A percentile compares a stretch with the other conserved stretches of the same genome.
Conservation (phyloP, 1,140 invertebrate genomes). For the Anagrus nilaparvatae region DNA sequence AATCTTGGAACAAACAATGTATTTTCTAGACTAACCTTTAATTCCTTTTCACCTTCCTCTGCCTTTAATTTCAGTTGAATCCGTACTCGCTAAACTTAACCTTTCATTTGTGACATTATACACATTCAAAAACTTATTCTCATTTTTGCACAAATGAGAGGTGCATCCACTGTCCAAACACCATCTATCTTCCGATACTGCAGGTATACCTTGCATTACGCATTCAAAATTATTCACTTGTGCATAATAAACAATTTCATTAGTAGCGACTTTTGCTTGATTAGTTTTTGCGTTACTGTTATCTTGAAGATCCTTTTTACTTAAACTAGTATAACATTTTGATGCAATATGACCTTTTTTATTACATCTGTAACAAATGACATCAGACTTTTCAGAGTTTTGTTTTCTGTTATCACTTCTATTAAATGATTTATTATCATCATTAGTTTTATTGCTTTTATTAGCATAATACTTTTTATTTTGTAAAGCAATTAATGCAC, state of each 20-base stretch:
- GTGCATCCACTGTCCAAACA: conserved; percentile 12
- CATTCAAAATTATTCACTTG: too few relatives aligned
- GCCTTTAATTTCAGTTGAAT: neutral
- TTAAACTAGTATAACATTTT: neutral
- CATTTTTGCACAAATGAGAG: conserved; percentile 10
- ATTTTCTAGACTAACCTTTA: conserved; percentile 11
- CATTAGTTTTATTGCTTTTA: too few relatives aligned
- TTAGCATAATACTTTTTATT: too few relatives aligned
- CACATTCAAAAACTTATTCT: conserved; percentile 1
- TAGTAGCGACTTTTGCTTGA: too few relatives aligned
- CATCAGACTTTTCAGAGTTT: neutral
- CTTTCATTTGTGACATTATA: neutral
- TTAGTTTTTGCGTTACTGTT: too few relatives aligned
- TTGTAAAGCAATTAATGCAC: too few relatives aligned
- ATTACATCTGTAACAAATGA: neutral
- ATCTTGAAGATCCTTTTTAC: too few relatives aligned
- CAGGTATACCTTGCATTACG: too few relatives aligned
- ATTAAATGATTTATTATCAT: neutral
- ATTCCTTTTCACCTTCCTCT: conserved; percentile 1
- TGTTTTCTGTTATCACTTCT: neutral
- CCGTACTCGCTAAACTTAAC: conserved; percentile 7
- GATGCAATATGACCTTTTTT: neutral
- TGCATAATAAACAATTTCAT: neutral
- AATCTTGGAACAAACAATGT: conserved; percentile 10
- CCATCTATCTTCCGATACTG: neutral